These are phyloP conservation scores for Brienomyrus brachyistius DNA, from an alignment of 2,113 vertebrate genomes.

Conservation along the genomic window DNA sequence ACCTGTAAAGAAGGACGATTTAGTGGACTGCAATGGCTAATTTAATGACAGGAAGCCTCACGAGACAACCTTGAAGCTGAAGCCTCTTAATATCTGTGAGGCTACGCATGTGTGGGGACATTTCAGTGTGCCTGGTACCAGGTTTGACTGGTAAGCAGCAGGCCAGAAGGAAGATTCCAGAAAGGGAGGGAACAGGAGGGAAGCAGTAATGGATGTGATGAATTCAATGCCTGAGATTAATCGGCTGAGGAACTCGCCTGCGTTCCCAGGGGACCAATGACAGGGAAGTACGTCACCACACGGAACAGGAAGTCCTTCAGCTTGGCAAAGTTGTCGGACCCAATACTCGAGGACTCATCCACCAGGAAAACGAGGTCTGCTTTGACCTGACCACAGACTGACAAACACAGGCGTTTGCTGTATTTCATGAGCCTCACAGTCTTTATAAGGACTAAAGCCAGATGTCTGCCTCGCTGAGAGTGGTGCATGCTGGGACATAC, in stretches of 20 bases:
- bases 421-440: not conserved
- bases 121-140: not conserved
- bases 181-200: not conserved
- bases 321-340: slow-evolving; percentile 73
- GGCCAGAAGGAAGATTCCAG: not conserved
- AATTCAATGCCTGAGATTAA: not conserved
- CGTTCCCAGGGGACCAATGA: slow-evolving; percentile 66
- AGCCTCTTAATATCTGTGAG: not conserved
- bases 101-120: not conserved
- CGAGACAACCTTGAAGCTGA: not conserved
- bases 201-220: not conserved
- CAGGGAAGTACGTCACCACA: slow-evolving; percentile 74
- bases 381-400: slow-evolving; percentile 73
- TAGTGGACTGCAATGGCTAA: too few relatives aligned
- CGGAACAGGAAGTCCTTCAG: slow-evolving; percentile 82
- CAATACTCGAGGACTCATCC: slow-evolving; percentile 83
- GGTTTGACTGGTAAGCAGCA: not conserved
- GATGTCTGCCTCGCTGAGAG: not conserved
- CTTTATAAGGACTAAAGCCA: not conserved
- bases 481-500: slow-evolving; percentile 33
- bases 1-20: too few relatives aligned
- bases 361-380: slow-evolving; percentile 79
- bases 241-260: slow-evolving; percentile 55
- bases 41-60: too few relatives aligned
- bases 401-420: slow-evolving; percentile 27